Base-by-base conservation (phyloP, 2,888 invertebrate species). In the Dorcus parallelipipedus region DNA sequence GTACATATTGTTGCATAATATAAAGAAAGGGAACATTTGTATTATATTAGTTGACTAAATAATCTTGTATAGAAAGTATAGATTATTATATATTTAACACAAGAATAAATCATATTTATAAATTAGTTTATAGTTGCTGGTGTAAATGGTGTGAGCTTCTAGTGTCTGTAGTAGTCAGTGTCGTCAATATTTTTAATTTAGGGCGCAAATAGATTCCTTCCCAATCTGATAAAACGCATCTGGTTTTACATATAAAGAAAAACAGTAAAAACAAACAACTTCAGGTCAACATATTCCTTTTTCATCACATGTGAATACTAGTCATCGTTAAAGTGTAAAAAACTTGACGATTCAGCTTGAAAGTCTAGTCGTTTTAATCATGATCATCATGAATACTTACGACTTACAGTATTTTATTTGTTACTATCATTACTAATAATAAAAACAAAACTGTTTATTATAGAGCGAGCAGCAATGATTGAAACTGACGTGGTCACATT, bases 61-160 rank as follows among this genome's bases (percentile, higher is more conserved):
- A 76, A 76, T 73, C 74, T 75, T 77, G 76, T 77, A 77, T 77
- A 77, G 77, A 76, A 67, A 75, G 40, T 73, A 76, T 72, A 76
- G 71, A 71, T 69, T 70, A 71, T 70, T 73, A 74, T 73, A 74
- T 73, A 73, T 71, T 76, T 77, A 76, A 75, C 75, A 75, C 69
- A 72, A 74, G 67, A 73, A 71, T 69, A 59, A 68, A 64, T 70
- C 69, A 72, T 76, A 78, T 76, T 77, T 78, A 77, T 76, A 73
- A 73, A 65, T 64, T 75, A 75, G 73, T 67, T 65, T 71, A 56
- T 54, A 61, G 42, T 59, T 74, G 74, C 76, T 73, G 75, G 77
- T 78, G 73, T 78, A 77, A 75, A 78, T 74, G 77, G 76, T 76
- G 69, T 78, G 77, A 76, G 78, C 78, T 77, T 73, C 71, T 72